Evolutionary conservation across 2,113 vertebrate genomes (phyloP), one percentile per base, ranked within the genome.

Genomic region (Atractosteus spatula): DNA sequence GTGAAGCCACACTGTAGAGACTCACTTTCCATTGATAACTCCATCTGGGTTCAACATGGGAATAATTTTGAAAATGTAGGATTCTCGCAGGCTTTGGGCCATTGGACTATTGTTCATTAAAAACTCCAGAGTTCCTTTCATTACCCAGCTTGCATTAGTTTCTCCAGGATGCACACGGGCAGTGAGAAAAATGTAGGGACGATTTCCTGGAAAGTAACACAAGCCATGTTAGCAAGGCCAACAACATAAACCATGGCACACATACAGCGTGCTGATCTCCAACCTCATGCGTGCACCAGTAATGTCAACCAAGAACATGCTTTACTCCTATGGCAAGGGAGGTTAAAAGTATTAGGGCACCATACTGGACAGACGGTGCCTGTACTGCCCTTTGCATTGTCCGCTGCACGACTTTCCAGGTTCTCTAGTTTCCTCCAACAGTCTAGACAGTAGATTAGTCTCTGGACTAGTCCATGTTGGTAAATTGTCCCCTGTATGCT

Each of bases 31-130:
- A 84, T 98, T 99, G 86, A 99, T 89, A 82, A 99, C 97, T 76
- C 97, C 96, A 78, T 99, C 97, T 72, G 97, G 97, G 88, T 99
- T 99, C 65, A 99, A 94, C 97, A 99, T 99, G 54, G 97, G 97
- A 80, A 99, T 89, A 81, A 99, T 96, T 93, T 99, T 99, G 87
- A 99, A 99, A 88, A 99, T 97, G 76, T 94, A 99, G 63, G 94
- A 90, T 84, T 99, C 96, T 76, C 97, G 91, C 70, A 99, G 92
- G 80, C 85, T 94, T 61, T 94, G 95, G 10, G 97, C 96, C 78
- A 91, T 83, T 13, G 94, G 87, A 79, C 86, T 94, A 81, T 86
- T 93, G 84, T 96, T 91, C 95, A 98, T 96, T 83, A 99, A 93
- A 83, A 96, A 98, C 80, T 99, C 97, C 90, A 99, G 81, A 0